phyloP scores from a whole-genome alignment of 2,888 invertebrate species.

The Eupelmus urozonus region DNA sequence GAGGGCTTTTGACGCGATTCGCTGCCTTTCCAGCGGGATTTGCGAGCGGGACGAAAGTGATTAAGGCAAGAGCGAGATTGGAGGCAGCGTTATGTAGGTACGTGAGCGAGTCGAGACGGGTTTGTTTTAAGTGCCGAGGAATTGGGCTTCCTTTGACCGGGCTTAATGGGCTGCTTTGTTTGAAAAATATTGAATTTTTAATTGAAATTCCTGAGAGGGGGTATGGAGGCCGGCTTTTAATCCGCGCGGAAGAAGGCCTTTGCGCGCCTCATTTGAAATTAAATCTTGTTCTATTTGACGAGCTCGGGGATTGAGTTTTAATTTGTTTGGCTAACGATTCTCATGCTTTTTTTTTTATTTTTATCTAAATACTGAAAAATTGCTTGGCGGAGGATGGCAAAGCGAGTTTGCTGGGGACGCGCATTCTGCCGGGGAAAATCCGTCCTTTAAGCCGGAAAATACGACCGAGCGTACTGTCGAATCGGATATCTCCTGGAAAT shows the following conservation, averaged over 20 bases:
- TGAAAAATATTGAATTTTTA: conserved; percentile 2
- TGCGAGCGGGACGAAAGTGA: background rate
- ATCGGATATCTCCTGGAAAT: background rate
- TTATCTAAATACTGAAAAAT: too few relatives aligned
- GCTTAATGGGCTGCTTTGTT: background rate
- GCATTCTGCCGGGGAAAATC: conserved; percentile 7
- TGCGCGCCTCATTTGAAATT: too few relatives aligned
- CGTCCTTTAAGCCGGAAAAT: background rate
- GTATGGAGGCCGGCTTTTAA: too few relatives aligned
- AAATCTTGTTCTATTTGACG: too few relatives aligned
- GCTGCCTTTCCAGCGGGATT: background rate
- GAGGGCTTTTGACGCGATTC: background rate
- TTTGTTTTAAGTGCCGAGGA: background rate
- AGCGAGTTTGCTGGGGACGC: too few relatives aligned
- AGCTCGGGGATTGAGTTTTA: too few relatives aligned
- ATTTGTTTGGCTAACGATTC: too few relatives aligned
- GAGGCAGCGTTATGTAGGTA: background rate
- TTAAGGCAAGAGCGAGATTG: conserved; percentile 7
- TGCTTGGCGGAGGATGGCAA: too few relatives aligned
- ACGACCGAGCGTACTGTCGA: too few relatives aligned
- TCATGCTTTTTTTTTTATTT: too few relatives aligned
- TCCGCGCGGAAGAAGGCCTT: too few relatives aligned
- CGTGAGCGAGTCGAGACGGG: too few relatives aligned
- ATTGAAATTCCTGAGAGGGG: background rate
- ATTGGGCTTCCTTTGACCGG: conserved; percentile 2